Percentiles rank a stretch among this genome's conserved stretches.
phyloP scores from a whole-genome alignment of 1,140 invertebrate genomes.

The Babylonia areolata region DNA sequence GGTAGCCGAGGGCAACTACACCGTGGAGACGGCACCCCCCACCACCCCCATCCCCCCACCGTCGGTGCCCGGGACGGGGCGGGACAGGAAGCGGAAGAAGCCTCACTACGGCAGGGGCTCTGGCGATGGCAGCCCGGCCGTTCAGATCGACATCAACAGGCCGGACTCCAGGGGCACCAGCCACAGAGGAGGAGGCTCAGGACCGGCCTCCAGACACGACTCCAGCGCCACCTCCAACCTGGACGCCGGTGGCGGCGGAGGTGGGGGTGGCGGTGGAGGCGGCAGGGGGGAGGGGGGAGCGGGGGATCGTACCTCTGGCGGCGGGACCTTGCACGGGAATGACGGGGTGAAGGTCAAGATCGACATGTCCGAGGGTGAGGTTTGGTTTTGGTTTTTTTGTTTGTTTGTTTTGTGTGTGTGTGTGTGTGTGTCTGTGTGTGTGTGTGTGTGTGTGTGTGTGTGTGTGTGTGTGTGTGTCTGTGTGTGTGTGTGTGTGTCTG shows the following conservation, averaged over 20 bases:
- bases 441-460: too few relatives aligned
- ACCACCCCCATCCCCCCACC: constrained; percentile 55
- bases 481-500: too few relatives aligned
- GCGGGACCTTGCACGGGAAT: too few relatives aligned
- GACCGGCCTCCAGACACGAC: not conserved
- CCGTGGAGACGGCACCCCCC: constrained; percentile 78
- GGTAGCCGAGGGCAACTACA: constrained; percentile 81
- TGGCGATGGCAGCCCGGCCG: constrained; percentile 25
- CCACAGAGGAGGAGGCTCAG: not conserved
- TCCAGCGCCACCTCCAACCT: constrained; percentile 3
- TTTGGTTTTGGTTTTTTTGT: too few relatives aligned
- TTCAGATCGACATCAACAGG: constrained; percentile 38
- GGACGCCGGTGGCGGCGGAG: constrained; percentile 1
- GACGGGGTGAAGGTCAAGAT: constrained; percentile 22
- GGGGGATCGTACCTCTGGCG: too few relatives aligned
- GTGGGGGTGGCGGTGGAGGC: not conserved
- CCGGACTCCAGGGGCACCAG: not conserved
- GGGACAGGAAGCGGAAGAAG: not conserved
- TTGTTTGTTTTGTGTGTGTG: too few relatives aligned
- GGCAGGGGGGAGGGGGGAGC: not conserved
- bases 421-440: too few relatives aligned
- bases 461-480: too few relatives aligned
- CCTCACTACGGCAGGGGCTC: too few relatives aligned
- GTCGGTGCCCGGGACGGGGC: not conserved
- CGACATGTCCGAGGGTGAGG: constrained; percentile 19